These are phyloP conservation scores for Megaleporinus macrocephalus DNA, from an alignment of 2,113 vertebrate species.

Conservation along the genomic window DNA sequence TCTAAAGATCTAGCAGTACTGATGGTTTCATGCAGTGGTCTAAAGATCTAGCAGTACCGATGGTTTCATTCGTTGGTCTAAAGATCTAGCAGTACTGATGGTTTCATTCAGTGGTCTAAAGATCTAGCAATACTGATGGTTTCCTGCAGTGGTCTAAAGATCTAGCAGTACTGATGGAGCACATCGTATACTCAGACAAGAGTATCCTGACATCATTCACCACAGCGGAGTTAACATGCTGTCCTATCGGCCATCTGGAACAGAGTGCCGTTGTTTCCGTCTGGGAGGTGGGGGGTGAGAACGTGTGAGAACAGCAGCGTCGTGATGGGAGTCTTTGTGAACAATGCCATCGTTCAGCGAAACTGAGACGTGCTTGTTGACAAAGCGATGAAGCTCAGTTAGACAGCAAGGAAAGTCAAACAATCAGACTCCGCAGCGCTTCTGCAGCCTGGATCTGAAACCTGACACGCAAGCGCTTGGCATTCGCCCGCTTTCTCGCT, in stretches of 20 bases:
- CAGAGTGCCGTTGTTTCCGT: neutral
- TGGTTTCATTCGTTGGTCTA: too few relatives aligned
- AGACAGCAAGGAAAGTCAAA: neutral
- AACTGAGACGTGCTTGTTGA: neutral
- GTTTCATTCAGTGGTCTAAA: too few relatives aligned
- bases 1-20: too few relatives aligned
- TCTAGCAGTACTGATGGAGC: too few relatives aligned
- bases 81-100: too few relatives aligned
- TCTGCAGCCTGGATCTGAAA: constrained; percentile 16
- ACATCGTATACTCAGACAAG: too few relatives aligned
- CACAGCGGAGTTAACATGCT: neutral
- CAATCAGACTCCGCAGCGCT: neutral
- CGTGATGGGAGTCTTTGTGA: neutral
- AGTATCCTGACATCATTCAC: neutral
- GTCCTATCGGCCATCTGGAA: neutral
- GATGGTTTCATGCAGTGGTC: too few relatives aligned
- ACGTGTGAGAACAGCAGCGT: neutral
- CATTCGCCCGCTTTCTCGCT: neutral
- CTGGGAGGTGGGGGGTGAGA: neutral
- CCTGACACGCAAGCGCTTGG: neutral
- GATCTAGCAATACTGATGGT: too few relatives aligned
- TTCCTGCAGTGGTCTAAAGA: too few relatives aligned
- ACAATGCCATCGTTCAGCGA: neutral
- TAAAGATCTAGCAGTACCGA: too few relatives aligned
- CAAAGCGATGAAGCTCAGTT: neutral